Conservation (phyloP, 2,888 invertebrate genomes). For the Tetragnatha montana region DNA sequence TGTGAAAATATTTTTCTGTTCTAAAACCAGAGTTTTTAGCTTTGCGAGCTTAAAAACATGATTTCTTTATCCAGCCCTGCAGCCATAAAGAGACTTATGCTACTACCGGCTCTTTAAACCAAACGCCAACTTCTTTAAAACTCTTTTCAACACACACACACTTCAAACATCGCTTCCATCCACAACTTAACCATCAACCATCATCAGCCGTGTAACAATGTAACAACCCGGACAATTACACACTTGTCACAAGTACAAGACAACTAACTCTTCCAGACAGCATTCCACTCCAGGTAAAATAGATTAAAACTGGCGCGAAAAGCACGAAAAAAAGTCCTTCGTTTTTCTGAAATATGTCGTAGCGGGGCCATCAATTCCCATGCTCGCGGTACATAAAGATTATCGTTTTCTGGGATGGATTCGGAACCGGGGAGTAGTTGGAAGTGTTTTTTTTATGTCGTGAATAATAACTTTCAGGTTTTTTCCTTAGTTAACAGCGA, state of each 20-base stretch:
- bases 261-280: background rate
- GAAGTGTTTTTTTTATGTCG: background rate
- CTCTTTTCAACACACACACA: no score
- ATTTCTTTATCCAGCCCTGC: no score
- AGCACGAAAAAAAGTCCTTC: slow-evolving; percentile 20
- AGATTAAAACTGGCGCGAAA: slow-evolving; percentile 26
- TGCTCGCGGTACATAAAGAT: slow-evolving; percentile 51
- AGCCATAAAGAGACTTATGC: no score
- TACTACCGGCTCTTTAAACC: no score
- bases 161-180: no score
- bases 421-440: background rate
- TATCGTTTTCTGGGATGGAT: background rate
- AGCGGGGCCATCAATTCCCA: slow-evolving; percentile 33
- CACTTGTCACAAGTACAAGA: slow-evolving; percentile 22
- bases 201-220: background rate
- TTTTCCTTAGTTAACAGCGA: background rate
- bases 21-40: no score
- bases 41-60: no score
- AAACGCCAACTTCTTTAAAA: no score
- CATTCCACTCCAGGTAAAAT: slow-evolving; percentile 9
- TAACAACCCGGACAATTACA: slow-evolving; percentile 17
- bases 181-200: no score
- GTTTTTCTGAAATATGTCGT: slow-evolving; percentile 39
- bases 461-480: background rate
- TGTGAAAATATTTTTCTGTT: no score